Conservation (phyloP, 2,888 invertebrate genomes). For the Drosophila histrio region DNA sequence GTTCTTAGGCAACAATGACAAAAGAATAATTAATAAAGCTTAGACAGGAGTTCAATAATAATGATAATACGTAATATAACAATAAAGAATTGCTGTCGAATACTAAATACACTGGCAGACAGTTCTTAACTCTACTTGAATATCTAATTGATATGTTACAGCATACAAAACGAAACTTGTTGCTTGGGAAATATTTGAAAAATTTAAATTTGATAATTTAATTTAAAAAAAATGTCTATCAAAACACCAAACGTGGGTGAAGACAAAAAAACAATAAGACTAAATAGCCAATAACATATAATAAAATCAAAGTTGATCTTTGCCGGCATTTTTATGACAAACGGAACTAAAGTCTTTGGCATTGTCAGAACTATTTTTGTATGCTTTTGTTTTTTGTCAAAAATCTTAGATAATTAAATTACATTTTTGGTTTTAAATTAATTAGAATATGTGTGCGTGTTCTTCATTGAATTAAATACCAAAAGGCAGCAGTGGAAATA, state of each 20-base stretch:
- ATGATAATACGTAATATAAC: slow-evolving; percentile 1
- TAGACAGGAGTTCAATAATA: slow-evolving; percentile 32
- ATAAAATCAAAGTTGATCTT: slow-evolving; percentile 24
- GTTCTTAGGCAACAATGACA: slow-evolving; percentile 10
- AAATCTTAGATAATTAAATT: slow-evolving; percentile 42
- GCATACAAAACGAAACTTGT: no score
- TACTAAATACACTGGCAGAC: not conserved
- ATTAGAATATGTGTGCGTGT: slow-evolving; percentile 35
- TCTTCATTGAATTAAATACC: slow-evolving; percentile 31
- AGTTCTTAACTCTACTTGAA: no score
- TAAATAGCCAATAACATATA: slow-evolving; percentile 36
- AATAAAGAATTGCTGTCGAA: not conserved
- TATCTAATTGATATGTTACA: no score
- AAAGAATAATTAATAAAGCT: slow-evolving; percentile 48
- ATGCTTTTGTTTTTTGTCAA: slow-evolving; percentile 21
- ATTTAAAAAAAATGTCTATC: not conserved
- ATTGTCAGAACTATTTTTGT: slow-evolving; percentile 28
- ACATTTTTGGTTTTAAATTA: slow-evolving; percentile 44
- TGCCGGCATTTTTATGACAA: slow-evolving; percentile 46
- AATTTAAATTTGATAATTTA: slow-evolving; percentile 25
- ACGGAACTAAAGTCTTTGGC: slow-evolving; percentile 51
- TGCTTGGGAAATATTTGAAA: slow-evolving; percentile 31
- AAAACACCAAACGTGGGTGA: slow-evolving; percentile 51
- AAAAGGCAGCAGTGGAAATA: slow-evolving; percentile 33
- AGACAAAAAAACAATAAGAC: slow-evolving; percentile 34